Conservation (phyloP, 2,888 invertebrate genomes). For the Empis stercorea region DNA sequence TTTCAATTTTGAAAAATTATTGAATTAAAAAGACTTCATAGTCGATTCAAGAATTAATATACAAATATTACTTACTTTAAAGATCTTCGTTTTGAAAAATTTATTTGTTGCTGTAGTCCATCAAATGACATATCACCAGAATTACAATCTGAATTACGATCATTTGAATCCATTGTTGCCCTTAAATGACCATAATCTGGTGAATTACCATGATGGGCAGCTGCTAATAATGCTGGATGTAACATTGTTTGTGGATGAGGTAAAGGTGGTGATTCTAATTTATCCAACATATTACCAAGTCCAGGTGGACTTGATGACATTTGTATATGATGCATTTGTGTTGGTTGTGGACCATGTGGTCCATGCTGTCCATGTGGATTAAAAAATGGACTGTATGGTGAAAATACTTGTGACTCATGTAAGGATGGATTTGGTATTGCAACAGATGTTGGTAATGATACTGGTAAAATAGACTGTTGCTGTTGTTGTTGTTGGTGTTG, state of each 20-base stretch:
- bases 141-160: constrained; percentile 81
- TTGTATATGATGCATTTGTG: constrained; percentile 36
- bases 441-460: constrained; percentile 85
- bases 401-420: constrained; percentile 88
- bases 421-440: constrained; percentile 94
- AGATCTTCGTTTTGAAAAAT: constrained; percentile 57
- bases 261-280: constrained; percentile 72
- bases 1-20: no score
- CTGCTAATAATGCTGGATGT: constrained; percentile 73
- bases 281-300: constrained; percentile 46
- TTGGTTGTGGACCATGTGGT: constrained; percentile 34
- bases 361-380: constrained; percentile 44
- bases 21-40: no score
- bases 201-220: constrained; percentile 67
- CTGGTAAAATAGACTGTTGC: constrained; percentile 59
- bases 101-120: constrained; percentile 90
- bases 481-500: constrained; percentile 8
- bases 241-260: constrained; percentile 74
- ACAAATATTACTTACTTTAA: constrained; percentile 10
- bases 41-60: no score
- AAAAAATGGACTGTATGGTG: constrained; percentile 83
- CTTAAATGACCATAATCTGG: constrained; percentile 66
- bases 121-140: constrained; percentile 84
- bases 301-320: constrained; percentile 45
- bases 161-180: constrained; percentile 66